Evolutionary conservation across 1,140 invertebrate species (phyloP), one percentile per base, ranked within the genome.

Genomic region (Lordiphosa collinella): DNA sequence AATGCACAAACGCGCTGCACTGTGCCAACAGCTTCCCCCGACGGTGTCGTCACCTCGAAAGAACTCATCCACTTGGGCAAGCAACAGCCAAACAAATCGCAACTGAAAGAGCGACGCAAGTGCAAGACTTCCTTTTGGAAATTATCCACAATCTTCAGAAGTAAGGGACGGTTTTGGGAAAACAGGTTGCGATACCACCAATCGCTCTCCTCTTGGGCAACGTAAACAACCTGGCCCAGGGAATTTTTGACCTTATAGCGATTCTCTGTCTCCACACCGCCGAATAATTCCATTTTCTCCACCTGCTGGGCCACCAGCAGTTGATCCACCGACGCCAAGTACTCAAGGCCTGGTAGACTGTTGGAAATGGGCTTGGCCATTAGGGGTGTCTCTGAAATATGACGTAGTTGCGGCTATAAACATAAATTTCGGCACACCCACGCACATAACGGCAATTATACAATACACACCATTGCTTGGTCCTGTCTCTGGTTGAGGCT

Each of bases 261-360:
- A 82, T 96, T 97, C 75, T 94, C 93, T 4, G 94, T 94, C 89
- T 97, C 95, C 89, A 93, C 96, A 8, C 94, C 94, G 52, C 92
- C 92, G 53, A 95, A 91, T 4, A 93, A 92, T 92, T 97, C 95
- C 10, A 96, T 68, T 8, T 94, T 67, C 82, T 97, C 95, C 12
- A 95, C 92, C 90, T 96, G 95, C 88, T 97, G 96, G 68, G 96
- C 93, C 6, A 98, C 91, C 48, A 97, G 89, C 12, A 98, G 89
- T 64, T 95, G 93, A 89, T 98, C 96, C 91, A 97, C 92, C 91
- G 92, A 92, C 82, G 94, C 95, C 89, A 98, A 92, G 91, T 96
- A 98, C 91, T 97, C 96, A 90, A 98, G 93, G 53, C 96, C 97
- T 73, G 92, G 94, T 14, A 95, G 96, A 90, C 94, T 97, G 87